Base-by-base conservation (phyloP, 1,140 invertebrate genomes). In the Laupala kohalensis region DNA sequence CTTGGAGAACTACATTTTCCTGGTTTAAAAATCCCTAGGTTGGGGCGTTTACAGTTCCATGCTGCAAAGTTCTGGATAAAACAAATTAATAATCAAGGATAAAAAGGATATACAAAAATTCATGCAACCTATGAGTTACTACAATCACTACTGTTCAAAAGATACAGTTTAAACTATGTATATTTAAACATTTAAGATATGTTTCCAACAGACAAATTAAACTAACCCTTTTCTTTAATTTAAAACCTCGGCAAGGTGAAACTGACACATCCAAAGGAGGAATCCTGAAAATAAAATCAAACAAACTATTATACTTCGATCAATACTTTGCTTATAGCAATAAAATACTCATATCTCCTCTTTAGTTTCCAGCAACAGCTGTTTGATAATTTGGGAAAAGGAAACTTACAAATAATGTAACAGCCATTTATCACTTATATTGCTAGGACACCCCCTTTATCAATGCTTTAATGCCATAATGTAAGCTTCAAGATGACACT, bases 211-310 rank as follows among this genome's bases (percentile, higher is more conserved):
- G 13, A 64, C 24, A 64, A 15, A 5, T 27, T n/a, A 68, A 30
- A 68, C 19, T 30, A 29, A 68, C 27, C 29, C 27, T 27, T 68
- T 68, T 68, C 24, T 68, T 68, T 28, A 30, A n/a, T 12, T 29
- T 27, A 28, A n/a, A 12, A 4, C 12, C 13, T 29, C n/a, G 19
- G n/a, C 67, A 30, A 19, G 67, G 67, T 30, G 67, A 24, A 29
- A 68, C 13, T 23, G 67, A 68, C 28, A 68, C 67, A 68, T 68
- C 67, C 67, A 68, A 23, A 23, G 67, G n/a, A 29, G 67, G 67
- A n/a, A 68, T 68, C 24, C 67, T 68, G n/a, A 5, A 68, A 30
- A 15, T 3, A 29, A 68, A 30, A 23, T 23, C n/a, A 23, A 30
- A 5, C n/a, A 28, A 28, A 25, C 25, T 13, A 25, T 27, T 67